Percentiles rank a stretch among this genome's conserved stretches.
phyloP scores from a whole-genome alignment of 2,797 vertebrate species.

The Hipposideros larvatus region DNA sequence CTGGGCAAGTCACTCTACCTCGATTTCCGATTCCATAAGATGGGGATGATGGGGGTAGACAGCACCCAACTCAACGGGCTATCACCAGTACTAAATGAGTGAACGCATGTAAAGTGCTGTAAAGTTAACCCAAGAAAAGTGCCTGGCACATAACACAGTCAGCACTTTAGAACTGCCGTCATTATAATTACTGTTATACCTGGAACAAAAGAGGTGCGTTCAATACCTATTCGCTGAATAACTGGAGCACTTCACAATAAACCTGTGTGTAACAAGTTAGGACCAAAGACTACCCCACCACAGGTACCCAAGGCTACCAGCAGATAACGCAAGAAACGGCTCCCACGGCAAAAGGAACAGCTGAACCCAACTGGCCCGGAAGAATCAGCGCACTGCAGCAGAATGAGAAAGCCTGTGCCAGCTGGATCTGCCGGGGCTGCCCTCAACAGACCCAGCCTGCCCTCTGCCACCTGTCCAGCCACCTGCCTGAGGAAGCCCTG shows the following conservation, averaged over 20 bases:
- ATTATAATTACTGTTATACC: not conserved
- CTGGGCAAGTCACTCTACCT: not conserved
- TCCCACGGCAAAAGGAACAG: conserved; percentile 12
- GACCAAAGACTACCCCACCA: not conserved
- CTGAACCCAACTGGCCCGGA: not conserved
- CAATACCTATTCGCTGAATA: not conserved
- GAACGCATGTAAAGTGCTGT: not conserved
- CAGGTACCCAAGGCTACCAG: not conserved
- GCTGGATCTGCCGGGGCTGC: conserved; percentile 50
- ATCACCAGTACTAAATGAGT: not conserved
- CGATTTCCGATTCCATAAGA: not conserved
- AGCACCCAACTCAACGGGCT: not conserved
- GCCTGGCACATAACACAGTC: not conserved
- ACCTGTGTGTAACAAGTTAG: not conserved
- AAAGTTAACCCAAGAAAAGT: not conserved
- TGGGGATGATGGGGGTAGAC: too few relatives aligned
- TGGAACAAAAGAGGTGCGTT: not conserved
- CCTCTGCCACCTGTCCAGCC: conserved; percentile 68
- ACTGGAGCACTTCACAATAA: not conserved
- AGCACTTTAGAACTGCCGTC: not conserved
- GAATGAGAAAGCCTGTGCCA: conserved; percentile 62
- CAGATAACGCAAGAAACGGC: conserved; percentile 39
- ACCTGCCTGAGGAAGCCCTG: conserved; percentile 50
- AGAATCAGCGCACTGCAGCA: conserved; percentile 77
- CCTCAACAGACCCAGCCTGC: not conserved